Conservation (phyloP, 2,888 invertebrate genomes). For the Cataglyphis albicans region DNA sequence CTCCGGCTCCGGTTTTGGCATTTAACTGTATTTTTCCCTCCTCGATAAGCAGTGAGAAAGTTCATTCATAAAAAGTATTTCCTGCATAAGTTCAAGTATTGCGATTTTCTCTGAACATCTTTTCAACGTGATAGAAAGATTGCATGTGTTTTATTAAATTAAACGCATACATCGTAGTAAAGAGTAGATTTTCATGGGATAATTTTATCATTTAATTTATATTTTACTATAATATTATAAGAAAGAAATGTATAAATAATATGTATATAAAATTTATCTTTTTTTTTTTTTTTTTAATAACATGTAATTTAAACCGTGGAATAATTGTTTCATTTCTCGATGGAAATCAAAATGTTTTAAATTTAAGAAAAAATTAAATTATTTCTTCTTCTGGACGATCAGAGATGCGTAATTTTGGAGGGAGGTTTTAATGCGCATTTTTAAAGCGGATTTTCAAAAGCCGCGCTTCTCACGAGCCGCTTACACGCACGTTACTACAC, state of each 20-base stretch:
- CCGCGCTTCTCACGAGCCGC: constrained; percentile 59
- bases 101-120: constrained; percentile 31
- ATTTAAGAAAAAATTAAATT: neutral
- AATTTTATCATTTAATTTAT: constrained; percentile 7
- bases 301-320: neutral
- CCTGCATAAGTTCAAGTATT: constrained; percentile 42
- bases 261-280: neutral
- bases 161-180: constrained; percentile 5
- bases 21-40: constrained; percentile 35
- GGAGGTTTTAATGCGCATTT: constrained; percentile 2
- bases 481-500: constrained; percentile 68
- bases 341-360: neutral
- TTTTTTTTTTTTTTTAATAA: too few species aligned
- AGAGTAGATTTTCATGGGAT: constrained; percentile 21
- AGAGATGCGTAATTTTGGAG: constrained; percentile 13
- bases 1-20: constrained; percentile 21
- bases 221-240: neutral
- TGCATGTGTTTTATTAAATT: constrained; percentile 33
- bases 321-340: neutral
- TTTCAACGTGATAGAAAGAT: constrained; percentile 22
- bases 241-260: neutral
- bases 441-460: constrained; percentile 43
- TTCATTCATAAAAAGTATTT: constrained; percentile 55
- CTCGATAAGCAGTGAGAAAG: constrained; percentile 46
- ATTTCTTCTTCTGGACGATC: neutral